Conservation (phyloP, 1,140 invertebrate genomes). For the Drosophila pruinosa region DNA sequence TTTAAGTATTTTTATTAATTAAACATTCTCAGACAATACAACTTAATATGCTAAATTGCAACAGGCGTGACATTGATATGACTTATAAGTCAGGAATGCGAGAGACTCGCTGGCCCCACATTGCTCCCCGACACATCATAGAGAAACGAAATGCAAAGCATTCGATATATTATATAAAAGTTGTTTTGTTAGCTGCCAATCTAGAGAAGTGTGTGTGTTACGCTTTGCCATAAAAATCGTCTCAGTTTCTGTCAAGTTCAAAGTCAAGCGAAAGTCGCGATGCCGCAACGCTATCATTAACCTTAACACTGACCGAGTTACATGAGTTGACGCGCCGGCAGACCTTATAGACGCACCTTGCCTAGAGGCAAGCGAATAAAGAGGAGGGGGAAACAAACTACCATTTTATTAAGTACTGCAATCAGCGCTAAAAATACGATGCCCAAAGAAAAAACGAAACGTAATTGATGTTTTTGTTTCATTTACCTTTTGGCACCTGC, state of each 20-base stretch:
- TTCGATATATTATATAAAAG: not conserved
- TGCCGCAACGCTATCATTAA: constrained; percentile 13
- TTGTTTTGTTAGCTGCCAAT: not conserved
- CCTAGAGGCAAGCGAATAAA: not conserved
- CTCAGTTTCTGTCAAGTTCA: constrained; percentile 28
- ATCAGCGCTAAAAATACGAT: not conserved
- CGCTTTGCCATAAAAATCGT: not conserved
- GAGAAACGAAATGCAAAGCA: not conserved
- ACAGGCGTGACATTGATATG: not conserved
- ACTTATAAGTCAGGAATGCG: not conserved
- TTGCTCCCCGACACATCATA: not conserved
- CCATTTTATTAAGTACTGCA: constrained; percentile 12
- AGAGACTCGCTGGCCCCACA: not conserved
- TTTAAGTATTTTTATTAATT: not conserved
- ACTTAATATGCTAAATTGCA: not conserved
- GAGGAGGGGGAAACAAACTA: not conserved
- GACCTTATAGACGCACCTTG: not conserved
- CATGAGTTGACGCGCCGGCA: not conserved
- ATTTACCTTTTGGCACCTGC: constrained; percentile 48
- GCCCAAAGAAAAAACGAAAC: not conserved
- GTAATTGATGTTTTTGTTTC: constrained; percentile 40
- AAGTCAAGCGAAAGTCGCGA: constrained; percentile 34
- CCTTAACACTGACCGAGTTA: constrained; percentile 41
- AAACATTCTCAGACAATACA: not conserved
- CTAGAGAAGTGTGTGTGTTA: not conserved